Base-by-base conservation (phyloP, 2,888 invertebrate species). In the Amphipyra tragopoginis region DNA sequence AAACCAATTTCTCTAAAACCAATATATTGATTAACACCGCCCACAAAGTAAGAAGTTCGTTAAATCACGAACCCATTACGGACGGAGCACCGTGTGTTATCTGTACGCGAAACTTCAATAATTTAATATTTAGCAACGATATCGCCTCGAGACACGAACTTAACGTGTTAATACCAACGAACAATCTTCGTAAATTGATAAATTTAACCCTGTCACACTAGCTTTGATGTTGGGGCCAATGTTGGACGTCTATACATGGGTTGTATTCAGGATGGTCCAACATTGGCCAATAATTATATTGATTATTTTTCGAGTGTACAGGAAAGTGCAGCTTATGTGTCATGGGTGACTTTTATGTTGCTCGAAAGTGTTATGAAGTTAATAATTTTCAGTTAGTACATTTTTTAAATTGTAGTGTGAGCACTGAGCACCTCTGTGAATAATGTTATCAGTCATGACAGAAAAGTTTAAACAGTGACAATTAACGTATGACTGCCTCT, bases 101-200 rank as follows among this genome's bases (percentile, higher is more conserved):
- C 77, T 52, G 15, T 8, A 15, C 38, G 43, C 66, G 71, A 63
- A 72, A 83, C 85, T 72, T 69, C 85, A 84, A 91, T 91, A 89
- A 91, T 89, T 91, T 92, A 87, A 89, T 86, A 89, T 91, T 90
- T 87, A 90, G 86, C 86, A 88, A 86, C 85, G 71, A 83, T 80
- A 77, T 77, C 79, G 74, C 79, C 68, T 72, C 80, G 59, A 81
- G 81, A 86, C 85, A 85, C 86, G 86, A 88, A 84, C 70, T 77
- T 88, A 90, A 93, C 90, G 90, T 92, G 92, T 92, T 92, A 92
- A 92, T 92, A 91, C 80, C 90, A 89, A 83, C 83, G 86, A 87
- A 88, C 91, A 89, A 89, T 90, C 89, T 90, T 89, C 85, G 83
- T 87, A 91, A 92, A 92, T 91, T 92, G 90, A 92, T 93, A 92